phyloP scores from a whole-genome alignment of 2,888 invertebrate species.

The Tetropium fuscum region DNA sequence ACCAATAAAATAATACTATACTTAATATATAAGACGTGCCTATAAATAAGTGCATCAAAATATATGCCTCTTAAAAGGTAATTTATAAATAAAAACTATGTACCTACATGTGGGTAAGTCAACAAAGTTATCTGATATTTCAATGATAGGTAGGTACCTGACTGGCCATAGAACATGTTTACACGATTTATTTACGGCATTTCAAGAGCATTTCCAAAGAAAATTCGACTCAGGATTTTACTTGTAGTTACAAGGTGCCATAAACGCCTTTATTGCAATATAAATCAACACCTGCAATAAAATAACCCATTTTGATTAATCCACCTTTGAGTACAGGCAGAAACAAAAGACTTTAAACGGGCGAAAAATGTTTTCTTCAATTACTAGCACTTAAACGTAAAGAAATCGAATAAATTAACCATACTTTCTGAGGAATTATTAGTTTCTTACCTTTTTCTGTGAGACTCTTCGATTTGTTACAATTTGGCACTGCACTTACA shows the following conservation, averaged over 20 bases:
- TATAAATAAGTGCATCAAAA: no score
- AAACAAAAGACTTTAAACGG: slow-evolving; percentile 36
- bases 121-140: no score
- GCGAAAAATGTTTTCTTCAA: slow-evolving; percentile 27
- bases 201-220: not conserved
- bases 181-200: not conserved
- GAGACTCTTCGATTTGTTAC: slow-evolving; percentile 24
- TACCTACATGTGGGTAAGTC: not conserved
- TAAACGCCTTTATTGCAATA: not conserved
- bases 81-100: not conserved
- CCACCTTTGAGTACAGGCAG: slow-evolving; percentile 23
- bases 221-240: not conserved
- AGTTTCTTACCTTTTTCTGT: slow-evolving; percentile 38
- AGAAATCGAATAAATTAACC: slow-evolving; percentile 2
- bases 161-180: slow-evolving; percentile 1
- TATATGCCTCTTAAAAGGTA: no score
- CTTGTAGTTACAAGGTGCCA: not conserved
- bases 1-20: no score
- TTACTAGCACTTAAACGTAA: not conserved
- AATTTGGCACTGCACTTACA: slow-evolving; percentile 45
- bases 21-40: no score
- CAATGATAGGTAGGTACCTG: no score
- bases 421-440: not conserved
- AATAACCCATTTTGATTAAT: slow-evolving; percentile 14
- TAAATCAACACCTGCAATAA: slow-evolving; percentile 1